These are phyloP conservation scores for Brevipalpus yothersi DNA, from an alignment of 1,140 invertebrate genomes.

Conservation along the genomic window DNA sequence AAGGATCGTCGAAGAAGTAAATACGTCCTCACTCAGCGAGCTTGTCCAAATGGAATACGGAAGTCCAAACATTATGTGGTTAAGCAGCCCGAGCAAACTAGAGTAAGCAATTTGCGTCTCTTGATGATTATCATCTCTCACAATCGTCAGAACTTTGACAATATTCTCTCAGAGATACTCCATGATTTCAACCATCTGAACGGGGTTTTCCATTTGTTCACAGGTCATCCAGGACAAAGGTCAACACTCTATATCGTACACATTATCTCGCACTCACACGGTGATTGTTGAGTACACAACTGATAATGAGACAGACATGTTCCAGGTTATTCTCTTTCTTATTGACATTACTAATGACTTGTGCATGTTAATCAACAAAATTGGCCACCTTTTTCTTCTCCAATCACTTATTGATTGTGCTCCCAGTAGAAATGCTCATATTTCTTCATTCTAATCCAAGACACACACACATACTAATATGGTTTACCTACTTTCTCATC, in stretches of 20 bases:
- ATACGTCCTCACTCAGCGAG: slow-evolving; percentile 63
- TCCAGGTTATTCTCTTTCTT: slow-evolving; percentile 39
- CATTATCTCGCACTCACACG: slow-evolving; percentile 77
- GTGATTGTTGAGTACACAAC: slow-evolving; percentile 90
- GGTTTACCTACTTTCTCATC: background rate
- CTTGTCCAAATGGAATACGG: slow-evolving; percentile 68
- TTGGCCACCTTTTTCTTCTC: background rate
- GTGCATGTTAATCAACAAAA: background rate
- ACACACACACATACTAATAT: background rate
- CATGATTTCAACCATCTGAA: background rate
- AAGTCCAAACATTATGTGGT: slow-evolving; percentile 84
- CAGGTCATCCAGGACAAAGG: slow-evolving; percentile 36
- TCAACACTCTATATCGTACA: slow-evolving; percentile 85
- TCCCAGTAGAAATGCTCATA: background rate
- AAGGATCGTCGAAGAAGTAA: slow-evolving; percentile 73
- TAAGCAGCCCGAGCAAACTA: slow-evolving; percentile 42
- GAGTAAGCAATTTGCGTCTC: slow-evolving; percentile 16
- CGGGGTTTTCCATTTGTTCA: background rate
- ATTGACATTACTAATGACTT: background rate
- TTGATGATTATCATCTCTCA: background rate
- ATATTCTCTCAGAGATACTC: no score
- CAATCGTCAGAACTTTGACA: background rate
- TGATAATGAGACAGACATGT: slow-evolving; percentile 90
- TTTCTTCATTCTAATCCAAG: background rate
- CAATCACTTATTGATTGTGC: background rate